Conservation (phyloP, 1,140 invertebrate genomes). For the Metopolophium dirhodum region DNA sequence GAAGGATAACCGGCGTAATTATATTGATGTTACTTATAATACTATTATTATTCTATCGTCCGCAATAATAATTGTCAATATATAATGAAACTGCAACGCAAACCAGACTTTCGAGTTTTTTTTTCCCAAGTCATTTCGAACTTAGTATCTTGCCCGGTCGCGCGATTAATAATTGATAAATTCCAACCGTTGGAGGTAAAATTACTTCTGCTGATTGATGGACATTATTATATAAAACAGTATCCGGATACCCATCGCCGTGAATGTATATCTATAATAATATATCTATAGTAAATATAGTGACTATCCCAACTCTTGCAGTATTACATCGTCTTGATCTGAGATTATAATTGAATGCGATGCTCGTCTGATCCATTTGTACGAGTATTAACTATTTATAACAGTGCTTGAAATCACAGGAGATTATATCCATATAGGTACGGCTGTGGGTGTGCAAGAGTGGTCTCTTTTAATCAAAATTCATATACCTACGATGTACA, state of each 20-base stretch:
- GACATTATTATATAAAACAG: background rate
- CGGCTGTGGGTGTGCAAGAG: background rate
- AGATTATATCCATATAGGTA: background rate
- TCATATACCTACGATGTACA: background rate
- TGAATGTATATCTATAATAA: too few species aligned
- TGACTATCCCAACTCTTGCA: background rate
- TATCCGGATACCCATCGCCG: background rate
- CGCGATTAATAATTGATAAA: background rate
- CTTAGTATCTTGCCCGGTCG: background rate
- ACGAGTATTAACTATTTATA: background rate
- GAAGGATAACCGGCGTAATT: background rate
- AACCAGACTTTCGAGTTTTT: constrained; percentile 20
- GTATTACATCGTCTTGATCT: background rate
- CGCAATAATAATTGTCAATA: background rate
- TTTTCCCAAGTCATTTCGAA: background rate
- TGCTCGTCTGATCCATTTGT: background rate
- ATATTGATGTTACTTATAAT: background rate
- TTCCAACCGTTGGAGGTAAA: background rate
- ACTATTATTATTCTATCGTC: background rate
- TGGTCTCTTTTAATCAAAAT: background rate
- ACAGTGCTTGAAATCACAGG: background rate
- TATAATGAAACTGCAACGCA: background rate
- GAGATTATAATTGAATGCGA: background rate
- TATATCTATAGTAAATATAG: too few species aligned
- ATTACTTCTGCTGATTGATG: background rate